Evolutionary conservation across 2,797 vertebrate genomes (phyloP).

Genomic region (Cottoperca gobio): DNA sequence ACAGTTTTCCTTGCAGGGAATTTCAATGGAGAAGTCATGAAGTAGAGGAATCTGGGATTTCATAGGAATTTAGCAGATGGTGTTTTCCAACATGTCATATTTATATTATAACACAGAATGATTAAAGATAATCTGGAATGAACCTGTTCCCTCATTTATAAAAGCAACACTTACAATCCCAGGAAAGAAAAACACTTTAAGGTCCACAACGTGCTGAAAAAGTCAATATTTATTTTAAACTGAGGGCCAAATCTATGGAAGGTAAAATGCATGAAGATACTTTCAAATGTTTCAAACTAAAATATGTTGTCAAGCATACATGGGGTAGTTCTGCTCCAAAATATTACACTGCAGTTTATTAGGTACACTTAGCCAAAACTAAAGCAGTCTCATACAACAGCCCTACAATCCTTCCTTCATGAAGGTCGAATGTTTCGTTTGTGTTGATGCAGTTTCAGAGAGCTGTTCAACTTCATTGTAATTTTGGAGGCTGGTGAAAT

Average conservation of each 20-base stretch:
- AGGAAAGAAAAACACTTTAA: conserved; percentile 41
- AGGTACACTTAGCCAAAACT: no score
- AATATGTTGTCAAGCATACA: background rate
- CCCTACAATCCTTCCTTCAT: background rate
- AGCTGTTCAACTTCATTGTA: no score
- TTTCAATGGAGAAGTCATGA: background rate
- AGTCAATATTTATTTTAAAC: conserved; percentile 13
- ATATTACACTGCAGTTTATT: background rate
- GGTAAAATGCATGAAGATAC: background rate
- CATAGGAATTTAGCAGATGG: background rate
- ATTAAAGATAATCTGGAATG: conserved; percentile 16
- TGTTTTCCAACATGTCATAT: background rate
- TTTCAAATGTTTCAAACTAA: background rate
- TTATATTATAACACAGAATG: background rate
- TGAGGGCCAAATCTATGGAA: background rate
- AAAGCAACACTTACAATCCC: conserved; percentile 40
- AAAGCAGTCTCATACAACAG: no score
- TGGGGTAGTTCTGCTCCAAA: background rate
- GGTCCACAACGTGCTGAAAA: background rate
- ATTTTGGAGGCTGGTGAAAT: no score
- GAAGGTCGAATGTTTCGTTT: background rate
- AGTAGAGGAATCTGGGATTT: background rate
- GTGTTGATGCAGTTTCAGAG: background rate
- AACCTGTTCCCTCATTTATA: background rate
- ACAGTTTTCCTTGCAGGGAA: background rate